These are phyloP conservation scores for Diadegma fenestrale DNA, from an alignment of 2,888 invertebrate species.

Conservation along the genomic window DNA sequence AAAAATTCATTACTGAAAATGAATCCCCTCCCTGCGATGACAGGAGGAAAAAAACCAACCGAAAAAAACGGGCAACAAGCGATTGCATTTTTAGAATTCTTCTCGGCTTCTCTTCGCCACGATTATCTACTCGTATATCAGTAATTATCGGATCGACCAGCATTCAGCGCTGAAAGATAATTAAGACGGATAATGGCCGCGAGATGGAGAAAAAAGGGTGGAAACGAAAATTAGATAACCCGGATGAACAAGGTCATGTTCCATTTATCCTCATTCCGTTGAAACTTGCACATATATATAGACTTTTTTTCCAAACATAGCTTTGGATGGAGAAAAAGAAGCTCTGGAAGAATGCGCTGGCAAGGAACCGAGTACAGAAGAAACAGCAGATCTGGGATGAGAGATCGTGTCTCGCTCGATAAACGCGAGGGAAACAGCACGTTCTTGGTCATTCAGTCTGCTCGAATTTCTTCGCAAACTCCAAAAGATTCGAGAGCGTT, in stretches of 20 bases:
- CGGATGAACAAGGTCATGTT: conserved; percentile 22
- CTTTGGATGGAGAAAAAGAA: conserved; percentile 30
- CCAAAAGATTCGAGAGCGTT: neutral
- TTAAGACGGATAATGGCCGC: conserved; percentile 55
- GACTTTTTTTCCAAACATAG: neutral
- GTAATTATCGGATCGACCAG: conserved; percentile 2
- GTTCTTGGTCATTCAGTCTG: conserved; percentile 31
- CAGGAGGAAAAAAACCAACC: neutral
- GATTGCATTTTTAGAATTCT: conserved; percentile 6
- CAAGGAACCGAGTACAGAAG: conserved; percentile 36
- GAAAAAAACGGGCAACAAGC: neutral
- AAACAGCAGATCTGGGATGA: conserved; percentile 30
- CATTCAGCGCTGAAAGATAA: conserved; percentile 38
- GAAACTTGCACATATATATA: conserved; percentile 33
- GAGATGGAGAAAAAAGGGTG: conserved; percentile 8
- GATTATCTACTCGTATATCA: neutral
- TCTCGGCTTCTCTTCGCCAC: neutral
- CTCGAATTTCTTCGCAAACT: conserved; percentile 32
- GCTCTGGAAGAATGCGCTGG: conserved; percentile 24
- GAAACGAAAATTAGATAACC: conserved; percentile 38
- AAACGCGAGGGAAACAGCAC: conserved; percentile 41
- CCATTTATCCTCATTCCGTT: conserved; percentile 60
- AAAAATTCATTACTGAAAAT: conserved; percentile 6
- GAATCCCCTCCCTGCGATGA: neutral
- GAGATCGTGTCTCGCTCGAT: conserved; percentile 49